Base-by-base conservation (phyloP, 2,888 invertebrate genomes). In the Folsomia candida region DNA sequence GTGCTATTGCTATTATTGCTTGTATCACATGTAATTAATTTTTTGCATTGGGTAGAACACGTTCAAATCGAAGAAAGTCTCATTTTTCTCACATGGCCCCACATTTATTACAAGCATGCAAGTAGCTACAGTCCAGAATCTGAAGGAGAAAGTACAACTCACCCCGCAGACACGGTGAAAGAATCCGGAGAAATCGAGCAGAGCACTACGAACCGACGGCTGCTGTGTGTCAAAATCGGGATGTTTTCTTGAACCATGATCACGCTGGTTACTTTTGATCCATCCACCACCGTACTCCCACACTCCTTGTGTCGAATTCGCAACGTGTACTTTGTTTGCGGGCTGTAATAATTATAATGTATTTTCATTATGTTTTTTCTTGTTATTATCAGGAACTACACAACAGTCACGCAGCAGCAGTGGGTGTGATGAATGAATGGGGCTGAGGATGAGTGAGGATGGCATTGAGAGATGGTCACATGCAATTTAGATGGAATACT, bases 121-220 rank as follows among this genome's bases (percentile, higher is more conserved):
- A 54, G 18, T 54, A n/a, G n/a, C n/a, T n/a, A n/a, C n/a, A n/a
- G n/a, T n/a, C n/a, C n/a, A n/a, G n/a, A n/a, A n/a, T n/a, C n/a
- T n/a, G 14, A 66, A 26, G 24, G 54, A 54, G 18, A 22, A 54
- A 22, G 22, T 24, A 6, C 4, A 26, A 59, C 58, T 89, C 89
- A 80, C 81, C 91, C 91, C 28, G 92, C 92, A 78, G 91, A 86
- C 9, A 92, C 91, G 0, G 92, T 91, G 81, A 92, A 86, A 28
- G 91, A 91, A 82, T 92, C 91, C 1, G 92, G 91, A 81, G 91
- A 90, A 82, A 91, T 91, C 37, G 90, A 90, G 81, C 92, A 92
- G 18, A 92, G 86, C 1, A 92, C 92, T 67, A 92, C 85, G 81
- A 92, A 92, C 77, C 91, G 86, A 77, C 91, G 84, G 0, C 91